phyloP scores from a whole-genome alignment of 2,113 vertebrate genomes.

The Raja brachyura region DNA sequence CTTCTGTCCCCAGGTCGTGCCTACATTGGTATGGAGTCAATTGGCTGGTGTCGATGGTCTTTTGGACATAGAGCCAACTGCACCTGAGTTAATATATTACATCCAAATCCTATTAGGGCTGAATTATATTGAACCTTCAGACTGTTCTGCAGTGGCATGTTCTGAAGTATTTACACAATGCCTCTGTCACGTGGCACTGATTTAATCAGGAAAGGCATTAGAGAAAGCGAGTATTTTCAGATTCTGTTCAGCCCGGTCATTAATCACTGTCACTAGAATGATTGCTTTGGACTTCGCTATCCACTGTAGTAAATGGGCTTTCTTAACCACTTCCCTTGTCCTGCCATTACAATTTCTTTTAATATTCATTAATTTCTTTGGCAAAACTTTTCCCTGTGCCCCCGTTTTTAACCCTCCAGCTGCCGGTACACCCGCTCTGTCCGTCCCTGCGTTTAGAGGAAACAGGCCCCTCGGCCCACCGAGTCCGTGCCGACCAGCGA shows the following conservation, averaged over 20 bases:
- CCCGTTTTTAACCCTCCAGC: not conserved
- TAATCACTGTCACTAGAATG: constrained; percentile 8
- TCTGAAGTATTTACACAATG: constrained; percentile 30
- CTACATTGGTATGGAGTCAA: not conserved
- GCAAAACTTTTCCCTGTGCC: not conserved
- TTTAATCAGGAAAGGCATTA: constrained; percentile 32
- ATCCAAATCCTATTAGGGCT: constrained; percentile 22
- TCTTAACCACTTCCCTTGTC: constrained; percentile 22
- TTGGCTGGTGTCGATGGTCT: not conserved
- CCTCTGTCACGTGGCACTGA: not conserved
- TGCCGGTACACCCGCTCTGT: not conserved
- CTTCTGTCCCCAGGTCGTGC: not conserved
- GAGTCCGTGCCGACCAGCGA: too few relatives aligned
- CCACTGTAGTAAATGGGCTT: constrained; percentile 19
- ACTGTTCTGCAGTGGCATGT: constrained; percentile 23
- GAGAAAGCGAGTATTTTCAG: not conserved
- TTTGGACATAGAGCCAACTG: not conserved
- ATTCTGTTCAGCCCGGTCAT: not conserved
- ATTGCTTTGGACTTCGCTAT: constrained; percentile 9
- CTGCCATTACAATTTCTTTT: constrained; percentile 27
- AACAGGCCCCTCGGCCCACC: too few relatives aligned
- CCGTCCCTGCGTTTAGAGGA: too few relatives aligned
- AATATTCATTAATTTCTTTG: constrained; percentile 34
- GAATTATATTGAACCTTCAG: not conserved
- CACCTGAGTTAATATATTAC: not conserved